phyloP scores from a whole-genome alignment of 23 tunicate genomes.

The Clavelina lepadiformis region DNA sequence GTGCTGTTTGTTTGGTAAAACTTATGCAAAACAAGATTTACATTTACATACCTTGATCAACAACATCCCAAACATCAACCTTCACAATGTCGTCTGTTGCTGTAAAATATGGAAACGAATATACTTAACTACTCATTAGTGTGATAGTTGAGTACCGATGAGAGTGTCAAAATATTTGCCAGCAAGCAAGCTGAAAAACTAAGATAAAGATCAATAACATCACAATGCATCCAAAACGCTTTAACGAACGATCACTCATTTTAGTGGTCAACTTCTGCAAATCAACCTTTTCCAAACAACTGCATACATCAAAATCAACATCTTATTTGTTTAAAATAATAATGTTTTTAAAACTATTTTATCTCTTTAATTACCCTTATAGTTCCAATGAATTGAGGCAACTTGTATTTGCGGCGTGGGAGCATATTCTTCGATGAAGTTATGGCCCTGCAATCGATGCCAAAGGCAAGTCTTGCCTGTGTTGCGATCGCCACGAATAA shows the following conservation, averaged over 20 bases:
- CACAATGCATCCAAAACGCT: too few species aligned
- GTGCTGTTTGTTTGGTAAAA: background rate
- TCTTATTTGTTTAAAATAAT: too few species aligned
- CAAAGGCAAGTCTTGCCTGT: slow-evolving; percentile 82
- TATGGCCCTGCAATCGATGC: slow-evolving; percentile 81
- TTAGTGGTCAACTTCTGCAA: too few species aligned
- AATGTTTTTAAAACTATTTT: too few species aligned
- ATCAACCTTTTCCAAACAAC: too few species aligned
- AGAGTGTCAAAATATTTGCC: too few species aligned
- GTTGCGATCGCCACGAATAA: slow-evolving; percentile 73
- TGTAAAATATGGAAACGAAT: slow-evolving; percentile 8
- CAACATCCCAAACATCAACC: slow-evolving; percentile 99
- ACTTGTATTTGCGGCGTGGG: slow-evolving; percentile 91
- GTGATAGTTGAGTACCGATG: too few species aligned
- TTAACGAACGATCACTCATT: too few species aligned
- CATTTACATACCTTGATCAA: slow-evolving; percentile 56
- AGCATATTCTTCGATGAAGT: slow-evolving; percentile 71
- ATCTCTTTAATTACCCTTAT: slow-evolving; percentile 46
- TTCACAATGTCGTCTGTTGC: slow-evolving; percentile 95
- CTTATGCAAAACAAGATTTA: background rate
- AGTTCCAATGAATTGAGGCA: slow-evolving; percentile 89
- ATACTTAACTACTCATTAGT: too few species aligned
- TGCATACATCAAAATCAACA: too few species aligned
- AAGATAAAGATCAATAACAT: too few species aligned
- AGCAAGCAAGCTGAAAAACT: too few species aligned